Evolutionary conservation across 2,113 vertebrate species (phyloP).

Genomic region (Holacanthus passer): DNA sequence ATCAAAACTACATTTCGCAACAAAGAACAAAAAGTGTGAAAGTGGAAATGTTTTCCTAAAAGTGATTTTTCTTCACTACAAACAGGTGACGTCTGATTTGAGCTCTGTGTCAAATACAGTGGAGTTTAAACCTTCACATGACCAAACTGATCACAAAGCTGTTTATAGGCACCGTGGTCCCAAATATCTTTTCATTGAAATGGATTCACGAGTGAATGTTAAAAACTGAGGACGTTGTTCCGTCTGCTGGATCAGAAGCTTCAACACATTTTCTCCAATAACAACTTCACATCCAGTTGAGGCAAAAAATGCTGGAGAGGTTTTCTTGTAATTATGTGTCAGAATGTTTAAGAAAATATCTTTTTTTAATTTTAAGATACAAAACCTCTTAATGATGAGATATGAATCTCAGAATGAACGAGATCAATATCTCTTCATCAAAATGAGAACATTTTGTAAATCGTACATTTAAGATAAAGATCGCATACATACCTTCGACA

Average conservation of each 20-base stretch:
- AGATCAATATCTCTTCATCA: too few species aligned
- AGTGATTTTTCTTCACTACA: too few species aligned
- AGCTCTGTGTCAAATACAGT: background rate
- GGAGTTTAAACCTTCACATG: background rate
- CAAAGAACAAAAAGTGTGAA: background rate
- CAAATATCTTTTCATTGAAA: background rate
- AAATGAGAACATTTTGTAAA: too few species aligned
- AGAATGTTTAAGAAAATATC: background rate
- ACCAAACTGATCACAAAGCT: background rate
- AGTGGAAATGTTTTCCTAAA: background rate
- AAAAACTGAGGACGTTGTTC: background rate
- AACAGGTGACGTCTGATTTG: background rate
- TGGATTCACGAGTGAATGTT: background rate
- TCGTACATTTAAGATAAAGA: too few species aligned
- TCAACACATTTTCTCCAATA: too few species aligned
- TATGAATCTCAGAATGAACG: too few species aligned
- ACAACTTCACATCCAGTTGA: too few species aligned
- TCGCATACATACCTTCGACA: too few species aligned
- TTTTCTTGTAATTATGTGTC: background rate
- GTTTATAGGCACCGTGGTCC: background rate
- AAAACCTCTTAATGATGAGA: background rate
- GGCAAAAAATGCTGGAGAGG: too few species aligned
- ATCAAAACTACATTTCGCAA: too few species aligned
- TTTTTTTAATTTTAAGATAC: too few species aligned
- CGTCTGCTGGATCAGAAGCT: background rate